Percentiles rank a stretch among this genome's conserved stretches.
These are phyloP conservation scores for Tenodera sinensis DNA, from an alignment of 2,888 invertebrate genomes.

Conservation along the genomic window DNA sequence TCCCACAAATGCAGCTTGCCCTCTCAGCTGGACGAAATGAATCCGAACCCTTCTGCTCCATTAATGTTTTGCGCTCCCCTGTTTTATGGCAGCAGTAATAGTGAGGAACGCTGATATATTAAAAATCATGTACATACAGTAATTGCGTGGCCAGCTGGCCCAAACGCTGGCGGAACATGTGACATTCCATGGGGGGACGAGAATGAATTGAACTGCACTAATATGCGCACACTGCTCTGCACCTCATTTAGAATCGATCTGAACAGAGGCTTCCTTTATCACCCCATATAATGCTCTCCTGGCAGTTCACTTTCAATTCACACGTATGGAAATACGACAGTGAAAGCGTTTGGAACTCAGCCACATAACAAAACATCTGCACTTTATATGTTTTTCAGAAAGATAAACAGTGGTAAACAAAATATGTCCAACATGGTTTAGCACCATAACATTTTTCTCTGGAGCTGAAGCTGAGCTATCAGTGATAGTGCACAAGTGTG, in stretches of 20 bases:
- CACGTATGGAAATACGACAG: too few relatives aligned
- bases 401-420: too few relatives aligned
- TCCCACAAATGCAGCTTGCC: neutral
- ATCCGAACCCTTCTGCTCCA: neutral
- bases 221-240: neutral
- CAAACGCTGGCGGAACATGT: neutral
- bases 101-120: neutral
- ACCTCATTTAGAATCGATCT: neutral
- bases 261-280: too few relatives aligned
- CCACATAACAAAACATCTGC: too few relatives aligned
- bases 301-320: too few relatives aligned
- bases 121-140: neutral
- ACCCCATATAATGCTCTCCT: too few relatives aligned
- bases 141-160: neutral
- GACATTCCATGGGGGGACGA: neutral
- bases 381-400: too few relatives aligned
- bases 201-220: neutral
- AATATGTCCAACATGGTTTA: too few relatives aligned
- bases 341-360: too few relatives aligned
- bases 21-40: neutral
- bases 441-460: too few relatives aligned
- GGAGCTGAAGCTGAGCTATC: too few relatives aligned
- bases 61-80: neutral
- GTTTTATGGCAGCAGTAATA: neutral
- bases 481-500: too few relatives aligned